Evolutionary conservation across 2,113 vertebrate genomes (phyloP).

Genomic region (Dipodomys spectabilis): DNA sequence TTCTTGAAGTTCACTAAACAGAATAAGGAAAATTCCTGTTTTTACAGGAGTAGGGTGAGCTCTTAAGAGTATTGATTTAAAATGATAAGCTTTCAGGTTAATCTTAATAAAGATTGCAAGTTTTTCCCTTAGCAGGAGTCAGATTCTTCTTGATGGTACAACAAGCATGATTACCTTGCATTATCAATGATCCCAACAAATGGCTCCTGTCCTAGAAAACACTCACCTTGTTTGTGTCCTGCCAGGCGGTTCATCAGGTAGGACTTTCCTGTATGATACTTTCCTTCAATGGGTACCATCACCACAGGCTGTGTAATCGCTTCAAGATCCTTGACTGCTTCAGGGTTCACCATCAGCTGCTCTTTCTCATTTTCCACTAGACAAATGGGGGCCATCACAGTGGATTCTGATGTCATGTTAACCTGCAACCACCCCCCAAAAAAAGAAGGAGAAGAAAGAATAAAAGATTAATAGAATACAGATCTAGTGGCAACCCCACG

Average conservation of each 20-base stretch:
- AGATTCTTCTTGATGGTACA: background rate
- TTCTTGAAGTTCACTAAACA: background rate
- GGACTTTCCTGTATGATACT: slow-evolving; percentile 77
- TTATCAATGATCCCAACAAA: background rate
- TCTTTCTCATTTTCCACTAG: too few species aligned
- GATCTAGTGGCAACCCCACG: background rate
- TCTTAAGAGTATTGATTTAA: background rate
- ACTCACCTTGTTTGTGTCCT: slow-evolving; percentile 66
- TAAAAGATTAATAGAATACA: background rate
- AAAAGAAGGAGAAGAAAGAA: too few species aligned
- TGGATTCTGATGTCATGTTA: background rate
- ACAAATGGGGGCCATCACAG: background rate
- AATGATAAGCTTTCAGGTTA: background rate
- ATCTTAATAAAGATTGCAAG: too few species aligned
- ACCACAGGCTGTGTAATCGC: slow-evolving; percentile 67
- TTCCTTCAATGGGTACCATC: slow-evolving; percentile 78
- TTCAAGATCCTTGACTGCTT: slow-evolving; percentile 55
- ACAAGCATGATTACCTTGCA: too few species aligned
- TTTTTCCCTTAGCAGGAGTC: too few species aligned
- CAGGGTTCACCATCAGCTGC: slow-evolving; percentile 50
- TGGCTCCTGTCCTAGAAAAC: background rate
- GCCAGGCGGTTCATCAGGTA: slow-evolving; percentile 80
- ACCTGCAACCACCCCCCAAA: background rate
- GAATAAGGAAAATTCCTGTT: background rate
- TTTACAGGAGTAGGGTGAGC: background rate